Conservation (phyloP, 2,888 invertebrate genomes). For the Xestia rhomboidea region DNA sequence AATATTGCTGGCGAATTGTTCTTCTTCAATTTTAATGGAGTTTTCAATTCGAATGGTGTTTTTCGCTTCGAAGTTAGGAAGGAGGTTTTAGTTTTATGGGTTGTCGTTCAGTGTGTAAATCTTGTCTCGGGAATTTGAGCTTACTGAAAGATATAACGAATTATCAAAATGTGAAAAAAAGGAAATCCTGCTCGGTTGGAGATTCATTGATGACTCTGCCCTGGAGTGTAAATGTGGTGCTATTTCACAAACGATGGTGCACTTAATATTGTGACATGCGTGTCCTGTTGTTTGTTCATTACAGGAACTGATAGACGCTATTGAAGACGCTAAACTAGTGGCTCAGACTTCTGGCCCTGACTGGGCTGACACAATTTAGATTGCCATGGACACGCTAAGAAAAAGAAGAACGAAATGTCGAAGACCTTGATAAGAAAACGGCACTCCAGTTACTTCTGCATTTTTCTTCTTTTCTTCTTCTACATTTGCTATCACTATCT, state of each 20-base stretch:
- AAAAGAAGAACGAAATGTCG: background rate
- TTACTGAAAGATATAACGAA: background rate
- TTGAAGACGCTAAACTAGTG: too few relatives aligned
- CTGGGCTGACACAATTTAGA: too few relatives aligned
- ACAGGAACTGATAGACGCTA: too few relatives aligned
- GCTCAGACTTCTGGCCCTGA: too few relatives aligned
- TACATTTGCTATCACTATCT: background rate
- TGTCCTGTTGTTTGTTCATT: too few relatives aligned
- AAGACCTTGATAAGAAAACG: background rate
- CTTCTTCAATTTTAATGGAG: slow-evolving; percentile 50
- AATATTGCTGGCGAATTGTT: slow-evolving; percentile 50
- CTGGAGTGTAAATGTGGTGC: too few relatives aligned
- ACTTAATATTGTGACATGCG: too few relatives aligned
- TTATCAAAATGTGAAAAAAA: background rate
- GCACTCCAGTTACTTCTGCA: background rate
- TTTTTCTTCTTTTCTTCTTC: too few relatives aligned
- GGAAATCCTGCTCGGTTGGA: too few relatives aligned
- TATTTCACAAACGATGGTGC: too few relatives aligned
- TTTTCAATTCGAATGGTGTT: slow-evolving; percentile 33
- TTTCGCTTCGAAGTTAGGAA: background rate
- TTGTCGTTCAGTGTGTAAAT: background rate
- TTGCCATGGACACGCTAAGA: too few relatives aligned
- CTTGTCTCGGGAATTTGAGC: background rate
- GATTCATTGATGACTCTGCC: too few relatives aligned
- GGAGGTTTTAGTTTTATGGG: slow-evolving; percentile 10